These are phyloP conservation scores for Rhinatrema bivittatum DNA, from an alignment of 2,797 vertebrate genomes.

Conservation along the genomic window DNA sequence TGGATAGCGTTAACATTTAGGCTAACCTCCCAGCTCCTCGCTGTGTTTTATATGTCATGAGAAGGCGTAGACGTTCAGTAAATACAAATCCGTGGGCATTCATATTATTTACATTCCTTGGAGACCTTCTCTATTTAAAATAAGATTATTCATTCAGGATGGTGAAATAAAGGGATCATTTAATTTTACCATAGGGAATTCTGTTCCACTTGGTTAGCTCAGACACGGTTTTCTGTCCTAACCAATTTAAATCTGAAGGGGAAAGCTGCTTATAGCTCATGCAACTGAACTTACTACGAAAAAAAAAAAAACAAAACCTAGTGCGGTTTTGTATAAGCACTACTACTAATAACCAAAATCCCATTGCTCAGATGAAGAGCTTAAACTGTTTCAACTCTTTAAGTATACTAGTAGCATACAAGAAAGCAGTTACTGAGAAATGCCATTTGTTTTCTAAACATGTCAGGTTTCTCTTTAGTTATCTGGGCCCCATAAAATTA, in stretches of 20 bases:
- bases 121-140: slow-evolving; percentile 69
- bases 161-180: slow-evolving; percentile 73
- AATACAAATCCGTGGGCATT: slow-evolving; percentile 87
- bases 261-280: slow-evolving; percentile 42
- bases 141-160: slow-evolving; percentile 74
- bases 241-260: slow-evolving; percentile 61
- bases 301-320: too few relatives aligned
- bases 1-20: slow-evolving; percentile 54
- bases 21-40: slow-evolving; percentile 56
- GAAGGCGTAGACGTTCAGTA: slow-evolving; percentile 70
- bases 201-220: slow-evolving; percentile 68
- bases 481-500: too few relatives aligned
- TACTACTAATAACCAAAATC: too few relatives aligned
- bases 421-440: too few relatives aligned
- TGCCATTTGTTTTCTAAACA: too few relatives aligned
- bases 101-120: slow-evolving; percentile 83
- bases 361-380: too few relatives aligned
- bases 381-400: too few relatives aligned
- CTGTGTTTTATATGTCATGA: slow-evolving; percentile 71
- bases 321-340: too few relatives aligned
- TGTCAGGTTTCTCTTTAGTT: too few relatives aligned
- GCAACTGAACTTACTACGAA: slow-evolving; percentile 14
- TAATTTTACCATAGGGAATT: slow-evolving; percentile 70
- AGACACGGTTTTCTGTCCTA: slow-evolving; percentile 65
- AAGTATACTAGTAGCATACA: too few relatives aligned